phyloP scores from a whole-genome alignment of 1,140 invertebrate species.

The Leguminivora glycinivorella region DNA sequence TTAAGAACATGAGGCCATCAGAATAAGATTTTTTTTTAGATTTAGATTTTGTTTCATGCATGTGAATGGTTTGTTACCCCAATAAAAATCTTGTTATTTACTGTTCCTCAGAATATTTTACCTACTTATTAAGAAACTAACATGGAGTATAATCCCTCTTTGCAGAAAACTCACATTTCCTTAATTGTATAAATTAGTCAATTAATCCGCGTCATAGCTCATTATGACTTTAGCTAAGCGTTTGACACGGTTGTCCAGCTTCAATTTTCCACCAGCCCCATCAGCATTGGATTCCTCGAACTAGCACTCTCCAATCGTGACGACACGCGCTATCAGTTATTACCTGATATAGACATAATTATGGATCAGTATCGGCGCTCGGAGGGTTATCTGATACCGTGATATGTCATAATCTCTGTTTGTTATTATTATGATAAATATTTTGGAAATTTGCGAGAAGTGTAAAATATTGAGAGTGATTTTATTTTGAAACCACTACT shows the following conservation, averaged over 20 bases:
- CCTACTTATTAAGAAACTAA: background rate
- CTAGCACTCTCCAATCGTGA: background rate
- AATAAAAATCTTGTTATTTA: background rate
- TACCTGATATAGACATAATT: constrained; percentile 24
- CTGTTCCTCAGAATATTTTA: background rate
- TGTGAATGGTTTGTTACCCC: background rate
- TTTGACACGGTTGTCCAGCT: background rate
- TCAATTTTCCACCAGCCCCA: background rate
- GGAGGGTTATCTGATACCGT: background rate
- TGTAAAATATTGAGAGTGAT: background rate
- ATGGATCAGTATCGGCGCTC: background rate
- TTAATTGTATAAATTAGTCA: no score
- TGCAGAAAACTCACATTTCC: no score
- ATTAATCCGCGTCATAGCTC: background rate
- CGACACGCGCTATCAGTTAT: constrained; percentile 5
- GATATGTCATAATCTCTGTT: constrained; percentile 11
- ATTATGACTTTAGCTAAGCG: background rate
- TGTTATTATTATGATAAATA: background rate
- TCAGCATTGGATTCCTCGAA: background rate
- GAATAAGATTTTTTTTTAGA: background rate
- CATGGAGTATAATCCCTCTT: no score
- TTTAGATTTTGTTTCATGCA: background rate
- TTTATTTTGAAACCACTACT: no score
- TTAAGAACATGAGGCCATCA: no score
- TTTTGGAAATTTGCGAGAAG: background rate